A percentile compares a stretch with the other conserved stretches of the same genome.
phyloP scores from a whole-genome alignment of 2,113 vertebrate genomes.

The Indri indri region DNA sequence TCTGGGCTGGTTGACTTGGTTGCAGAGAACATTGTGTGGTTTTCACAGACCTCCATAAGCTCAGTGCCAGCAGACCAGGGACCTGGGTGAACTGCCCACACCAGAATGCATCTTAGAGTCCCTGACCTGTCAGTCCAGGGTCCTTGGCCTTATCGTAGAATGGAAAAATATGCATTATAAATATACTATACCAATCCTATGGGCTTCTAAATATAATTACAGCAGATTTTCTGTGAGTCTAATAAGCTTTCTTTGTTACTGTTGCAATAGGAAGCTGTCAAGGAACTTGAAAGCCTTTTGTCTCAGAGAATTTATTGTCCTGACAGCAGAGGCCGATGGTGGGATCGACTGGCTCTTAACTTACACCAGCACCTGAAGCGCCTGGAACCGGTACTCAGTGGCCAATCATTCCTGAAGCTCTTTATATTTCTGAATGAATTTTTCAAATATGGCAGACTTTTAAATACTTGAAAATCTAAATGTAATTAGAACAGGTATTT shows the following conservation, averaged over 20 bases:
- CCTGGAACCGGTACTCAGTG: constrained; percentile 84
- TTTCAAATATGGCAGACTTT: not conserved
- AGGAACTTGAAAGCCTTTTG: constrained; percentile 89
- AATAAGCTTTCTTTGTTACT: not conserved
- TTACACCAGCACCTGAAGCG: constrained; percentile 95
- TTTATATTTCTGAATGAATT: not conserved
- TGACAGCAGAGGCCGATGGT: constrained; percentile 96
- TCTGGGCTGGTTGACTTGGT: too few relatives aligned
- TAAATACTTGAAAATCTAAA: not conserved
- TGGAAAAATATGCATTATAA: not conserved
- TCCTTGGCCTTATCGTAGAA: not conserved
- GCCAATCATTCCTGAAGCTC: accelerated
- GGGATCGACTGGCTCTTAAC: constrained; percentile 96
- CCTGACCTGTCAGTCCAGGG: not conserved
- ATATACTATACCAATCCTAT: not conserved
- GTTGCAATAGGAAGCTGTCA: constrained; percentile 88
- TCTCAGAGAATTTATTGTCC: constrained; percentile 90
- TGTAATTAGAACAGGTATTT: not conserved
- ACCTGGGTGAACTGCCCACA: not conserved
- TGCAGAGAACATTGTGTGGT: not conserved
- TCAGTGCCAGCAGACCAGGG: not conserved
- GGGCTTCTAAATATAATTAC: not conserved
- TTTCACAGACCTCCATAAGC: accelerated
- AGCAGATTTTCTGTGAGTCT: not conserved
- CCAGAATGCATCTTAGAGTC: accelerated